phyloP scores from a whole-genome alignment of 37 sponge, comb jelly and placozoan genomes.

The Spongilla lacustris region DNA sequence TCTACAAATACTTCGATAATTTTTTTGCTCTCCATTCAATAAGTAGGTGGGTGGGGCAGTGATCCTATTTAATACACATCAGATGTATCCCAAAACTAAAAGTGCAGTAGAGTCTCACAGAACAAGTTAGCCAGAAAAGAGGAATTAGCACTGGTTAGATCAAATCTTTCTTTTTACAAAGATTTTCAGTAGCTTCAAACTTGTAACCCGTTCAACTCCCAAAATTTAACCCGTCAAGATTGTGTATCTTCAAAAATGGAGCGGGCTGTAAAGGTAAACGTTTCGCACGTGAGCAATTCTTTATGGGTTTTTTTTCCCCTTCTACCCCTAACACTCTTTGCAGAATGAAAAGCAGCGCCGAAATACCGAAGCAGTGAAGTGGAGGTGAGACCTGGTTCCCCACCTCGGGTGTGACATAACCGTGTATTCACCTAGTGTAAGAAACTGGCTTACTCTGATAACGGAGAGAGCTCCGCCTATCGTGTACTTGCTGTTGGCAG shows the following conservation, averaged over 20 bases:
- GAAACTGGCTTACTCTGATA: constrained; percentile 73
- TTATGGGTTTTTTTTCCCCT: background rate
- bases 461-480: constrained; percentile 82
- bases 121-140: background rate
- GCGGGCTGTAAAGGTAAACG: background rate
- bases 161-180: background rate
- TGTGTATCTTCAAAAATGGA: background rate
- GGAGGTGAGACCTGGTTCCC: background rate
- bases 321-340: background rate
- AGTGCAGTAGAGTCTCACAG: background rate
- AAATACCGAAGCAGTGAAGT: background rate
- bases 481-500: constrained; percentile 63
- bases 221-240: background rate
- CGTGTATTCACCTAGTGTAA: constrained; percentile 48
- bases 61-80: constrained; percentile 17
- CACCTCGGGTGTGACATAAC: background rate
- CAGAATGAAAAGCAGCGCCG: background rate
- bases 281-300: background rate
- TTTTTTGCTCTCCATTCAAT: constrained; percentile 33
- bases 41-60: constrained; percentile 10
- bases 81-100: background rate
- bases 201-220: background rate
- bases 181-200: background rate
- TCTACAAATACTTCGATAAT: constrained; percentile 56
- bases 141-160: background rate